These are phyloP conservation scores for Hozukius guyotensis DNA, from an alignment of 2,797 vertebrate species.

Conservation along the genomic window DNA sequence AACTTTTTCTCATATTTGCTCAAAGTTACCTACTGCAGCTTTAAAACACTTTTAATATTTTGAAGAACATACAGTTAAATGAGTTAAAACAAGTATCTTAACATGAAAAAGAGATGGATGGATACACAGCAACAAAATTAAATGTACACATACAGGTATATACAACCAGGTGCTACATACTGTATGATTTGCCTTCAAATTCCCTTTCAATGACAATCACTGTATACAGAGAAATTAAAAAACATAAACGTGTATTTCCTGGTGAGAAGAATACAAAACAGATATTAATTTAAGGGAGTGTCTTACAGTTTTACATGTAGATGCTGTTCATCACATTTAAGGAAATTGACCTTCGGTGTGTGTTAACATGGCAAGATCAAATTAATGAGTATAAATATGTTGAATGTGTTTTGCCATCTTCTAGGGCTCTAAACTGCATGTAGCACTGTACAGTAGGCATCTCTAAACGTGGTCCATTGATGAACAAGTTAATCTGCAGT, in stretches of 20 bases:
- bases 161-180: conserved; percentile 24
- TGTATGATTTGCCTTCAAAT: conserved; percentile 14
- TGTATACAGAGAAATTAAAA: not conserved
- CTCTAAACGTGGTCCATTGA: conserved; percentile 23
- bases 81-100: not conserved
- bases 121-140: not conserved
- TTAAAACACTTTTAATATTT: not conserved
- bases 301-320: conserved; percentile 17
- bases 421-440: conserved; percentile 63
- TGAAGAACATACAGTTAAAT: not conserved
- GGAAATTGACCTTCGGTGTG: not conserved
- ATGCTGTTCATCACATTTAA: conserved; percentile 23
- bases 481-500: conserved; percentile 26
- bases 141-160: not conserved
- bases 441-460: conserved; percentile 48
- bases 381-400: conserved; percentile 6
- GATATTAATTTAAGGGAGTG: not conserved
- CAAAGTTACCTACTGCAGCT: not conserved
- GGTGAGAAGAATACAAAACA: not conserved
- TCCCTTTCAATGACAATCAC: conserved; percentile 17
- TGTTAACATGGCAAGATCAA: not conserved
- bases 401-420: conserved; percentile 63
- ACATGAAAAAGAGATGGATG: not conserved
- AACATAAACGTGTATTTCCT: not conserved
- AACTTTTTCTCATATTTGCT: too few relatives aligned